These are phyloP conservation scores for Strix uralensis DNA, from an alignment of 2,113 vertebrate genomes.

Conservation along the genomic window DNA sequence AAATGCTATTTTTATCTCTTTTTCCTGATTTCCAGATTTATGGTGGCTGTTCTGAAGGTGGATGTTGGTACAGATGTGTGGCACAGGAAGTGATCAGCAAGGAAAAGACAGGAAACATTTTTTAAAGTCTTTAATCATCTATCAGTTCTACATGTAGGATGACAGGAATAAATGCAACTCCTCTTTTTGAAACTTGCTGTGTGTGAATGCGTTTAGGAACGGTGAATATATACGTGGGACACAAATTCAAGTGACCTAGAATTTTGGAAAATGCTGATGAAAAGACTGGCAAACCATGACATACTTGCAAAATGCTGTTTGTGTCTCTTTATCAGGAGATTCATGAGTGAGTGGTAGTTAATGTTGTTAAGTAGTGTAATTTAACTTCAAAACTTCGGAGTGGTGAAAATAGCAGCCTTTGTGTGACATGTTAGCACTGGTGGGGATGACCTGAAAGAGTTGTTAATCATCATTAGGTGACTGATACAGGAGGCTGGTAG, in stretches of 20 bases:
- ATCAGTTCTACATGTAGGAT: background rate
- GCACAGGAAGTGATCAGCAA: constrained; percentile 67
- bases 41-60: constrained; percentile 80
- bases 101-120: constrained; percentile 72
- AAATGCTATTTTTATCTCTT: background rate
- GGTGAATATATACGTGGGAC: background rate
- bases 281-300: background rate
- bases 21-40: constrained; percentile 72
- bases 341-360: rapidly evolving
- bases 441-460: background rate
- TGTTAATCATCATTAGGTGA: background rate
- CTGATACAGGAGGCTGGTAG: background rate
- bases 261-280: background rate
- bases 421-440: background rate
- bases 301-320: background rate
- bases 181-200: background rate
- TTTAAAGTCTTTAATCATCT: background rate
- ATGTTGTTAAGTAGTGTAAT: background rate
- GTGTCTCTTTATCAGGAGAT: background rate
- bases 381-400: background rate
- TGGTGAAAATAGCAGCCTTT: background rate
- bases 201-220: background rate
- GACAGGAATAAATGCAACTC: background rate
- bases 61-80: constrained; percentile 82
- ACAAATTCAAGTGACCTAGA: background rate